Evolutionary conservation across 2,113 vertebrate genomes (phyloP).

Genomic region (Semnornis frantzii): DNA sequence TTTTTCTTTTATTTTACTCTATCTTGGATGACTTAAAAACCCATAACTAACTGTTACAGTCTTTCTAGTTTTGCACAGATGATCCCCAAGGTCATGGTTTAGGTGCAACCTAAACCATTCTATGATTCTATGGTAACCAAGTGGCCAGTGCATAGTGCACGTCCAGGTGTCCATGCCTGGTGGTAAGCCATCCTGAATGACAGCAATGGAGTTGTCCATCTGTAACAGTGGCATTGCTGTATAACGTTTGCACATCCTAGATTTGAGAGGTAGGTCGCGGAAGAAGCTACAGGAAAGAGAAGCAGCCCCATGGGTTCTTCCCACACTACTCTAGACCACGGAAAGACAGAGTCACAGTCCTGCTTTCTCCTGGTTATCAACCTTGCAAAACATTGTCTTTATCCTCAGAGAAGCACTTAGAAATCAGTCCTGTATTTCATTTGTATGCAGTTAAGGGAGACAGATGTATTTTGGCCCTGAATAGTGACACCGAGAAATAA

Average conservation of each 20-base stretch:
- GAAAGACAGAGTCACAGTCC: neutral
- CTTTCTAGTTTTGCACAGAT: neutral
- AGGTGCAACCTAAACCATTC: too few relatives aligned
- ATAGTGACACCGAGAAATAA: neutral
- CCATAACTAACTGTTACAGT: neutral
- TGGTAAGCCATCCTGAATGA: neutral
- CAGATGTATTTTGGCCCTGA: neutral
- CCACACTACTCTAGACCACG: neutral
- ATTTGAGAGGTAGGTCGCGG: neutral
- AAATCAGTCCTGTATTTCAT: neutral
- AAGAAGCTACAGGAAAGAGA: neutral
- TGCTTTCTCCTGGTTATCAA: neutral
- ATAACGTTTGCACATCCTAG: neutral
- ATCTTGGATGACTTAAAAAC: neutral
- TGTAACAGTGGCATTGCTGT: too few relatives aligned
- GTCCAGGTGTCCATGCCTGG: accelerated
- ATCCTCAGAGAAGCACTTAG: neutral
- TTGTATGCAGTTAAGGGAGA: neutral
- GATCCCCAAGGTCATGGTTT: too few relatives aligned
- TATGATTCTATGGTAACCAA: neutral
- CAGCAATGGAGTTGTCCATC: neutral
- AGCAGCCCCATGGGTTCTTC: neutral
- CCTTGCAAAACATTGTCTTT: neutral
- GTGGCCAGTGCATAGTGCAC: accelerated
- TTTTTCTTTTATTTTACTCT: neutral